Percentiles rank a stretch among this genome's conserved stretches.
These are phyloP conservation scores for Polyergus mexicanus DNA, from an alignment of 1,140 invertebrate genomes.

Conservation along the genomic window DNA sequence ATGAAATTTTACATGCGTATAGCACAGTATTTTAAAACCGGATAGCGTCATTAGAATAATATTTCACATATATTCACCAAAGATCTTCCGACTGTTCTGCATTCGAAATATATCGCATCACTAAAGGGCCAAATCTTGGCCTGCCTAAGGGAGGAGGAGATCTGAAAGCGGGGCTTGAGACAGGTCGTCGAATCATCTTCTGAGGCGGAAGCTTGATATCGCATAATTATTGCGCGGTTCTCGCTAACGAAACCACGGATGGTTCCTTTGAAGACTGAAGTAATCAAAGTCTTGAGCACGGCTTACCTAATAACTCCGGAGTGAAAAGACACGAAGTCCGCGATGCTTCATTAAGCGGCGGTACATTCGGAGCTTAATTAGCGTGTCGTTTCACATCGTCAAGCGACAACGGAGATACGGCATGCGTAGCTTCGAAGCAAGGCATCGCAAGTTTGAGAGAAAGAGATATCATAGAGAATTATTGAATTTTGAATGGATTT, in stretches of 20 bases:
- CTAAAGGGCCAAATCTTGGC: slow-evolving; percentile 45
- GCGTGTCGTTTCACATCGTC: slow-evolving; percentile 21
- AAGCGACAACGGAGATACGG: neutral
- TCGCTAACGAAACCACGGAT: slow-evolving; percentile 48
- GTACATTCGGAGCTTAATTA: slow-evolving; percentile 69
- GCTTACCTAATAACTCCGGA: slow-evolving; percentile 70
- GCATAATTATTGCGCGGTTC: slow-evolving; percentile 72
- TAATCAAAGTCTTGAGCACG: slow-evolving; percentile 81
- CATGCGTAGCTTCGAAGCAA: slow-evolving; percentile 20
- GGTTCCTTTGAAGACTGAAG: slow-evolving; percentile 71
- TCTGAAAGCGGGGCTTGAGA: slow-evolving; percentile 38
- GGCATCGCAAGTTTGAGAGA: neutral
- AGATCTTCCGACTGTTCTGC: slow-evolving; percentile 34
- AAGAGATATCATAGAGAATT: neutral
- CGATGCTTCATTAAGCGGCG: slow-evolving; percentile 74
- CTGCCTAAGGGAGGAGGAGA: slow-evolving; percentile 10
- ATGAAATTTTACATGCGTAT: slow-evolving; percentile 27
- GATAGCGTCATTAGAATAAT: slow-evolving; percentile 32
- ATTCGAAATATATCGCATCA: slow-evolving; percentile 24
- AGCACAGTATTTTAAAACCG: slow-evolving; percentile 23
- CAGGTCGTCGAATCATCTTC: slow-evolving; percentile 53
- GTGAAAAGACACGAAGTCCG: slow-evolving; percentile 76
- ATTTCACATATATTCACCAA: slow-evolving; percentile 10
- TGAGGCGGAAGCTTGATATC: slow-evolving; percentile 63
- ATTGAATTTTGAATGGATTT: slow-evolving; percentile 1